Evolutionary conservation across 2,797 vertebrate genomes (phyloP).

Genomic region (Streptopelia turtur): DNA sequence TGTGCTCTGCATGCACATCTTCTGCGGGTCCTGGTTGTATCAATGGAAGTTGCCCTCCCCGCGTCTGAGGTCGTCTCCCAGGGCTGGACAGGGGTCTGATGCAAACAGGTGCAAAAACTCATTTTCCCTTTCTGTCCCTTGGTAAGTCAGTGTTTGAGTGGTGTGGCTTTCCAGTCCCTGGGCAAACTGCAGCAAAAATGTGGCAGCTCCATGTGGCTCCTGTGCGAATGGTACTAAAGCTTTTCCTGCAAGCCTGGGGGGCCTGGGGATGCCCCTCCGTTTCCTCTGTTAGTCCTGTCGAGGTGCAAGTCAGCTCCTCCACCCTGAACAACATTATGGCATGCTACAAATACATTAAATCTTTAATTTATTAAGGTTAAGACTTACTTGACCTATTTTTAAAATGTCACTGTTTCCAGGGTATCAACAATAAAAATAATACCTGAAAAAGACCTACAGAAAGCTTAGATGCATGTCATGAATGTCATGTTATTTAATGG

Average conservation of each 20-base stretch:
- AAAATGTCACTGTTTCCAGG: background rate
- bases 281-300: background rate
- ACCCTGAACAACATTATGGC: background rate
- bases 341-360: background rate
- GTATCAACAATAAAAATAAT: background rate
- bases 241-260: background rate
- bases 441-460: background rate
- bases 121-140: background rate
- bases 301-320: background rate
- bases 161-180: background rate
- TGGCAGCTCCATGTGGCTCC: background rate
- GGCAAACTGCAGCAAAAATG: background rate
- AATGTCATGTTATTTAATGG: conserved; percentile 4
- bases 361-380: background rate
- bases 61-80: background rate
- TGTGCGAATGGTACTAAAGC: background rate
- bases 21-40: background rate
- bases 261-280: background rate
- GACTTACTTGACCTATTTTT: background rate
- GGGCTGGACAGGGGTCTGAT: background rate
- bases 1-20: background rate
- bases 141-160: background rate
- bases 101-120: background rate
- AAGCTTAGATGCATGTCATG: background rate
- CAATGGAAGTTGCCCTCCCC: background rate